Evolutionary conservation across 2,888 invertebrate genomes (phyloP).

Genomic region (Phlogophora meticulosa): DNA sequence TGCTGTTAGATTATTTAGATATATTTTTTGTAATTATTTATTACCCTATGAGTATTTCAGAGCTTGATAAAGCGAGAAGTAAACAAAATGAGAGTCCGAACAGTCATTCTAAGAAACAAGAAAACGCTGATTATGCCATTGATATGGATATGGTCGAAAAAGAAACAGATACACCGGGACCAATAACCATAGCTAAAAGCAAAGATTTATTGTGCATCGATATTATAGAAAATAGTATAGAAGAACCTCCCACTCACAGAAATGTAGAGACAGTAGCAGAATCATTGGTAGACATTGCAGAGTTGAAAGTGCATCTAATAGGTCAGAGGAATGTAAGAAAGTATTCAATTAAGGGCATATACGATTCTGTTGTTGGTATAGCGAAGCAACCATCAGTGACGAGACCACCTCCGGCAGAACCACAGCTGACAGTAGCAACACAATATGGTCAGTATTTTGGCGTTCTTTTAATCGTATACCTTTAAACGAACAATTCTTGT

Average conservation of each 20-base stretch:
- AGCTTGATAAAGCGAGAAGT: neutral
- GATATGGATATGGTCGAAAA: slow-evolving; percentile 36
- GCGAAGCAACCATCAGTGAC: neutral
- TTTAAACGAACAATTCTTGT: neutral
- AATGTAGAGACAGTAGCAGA: slow-evolving; percentile 12
- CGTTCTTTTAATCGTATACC: neutral
- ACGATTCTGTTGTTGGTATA: slow-evolving; percentile 26
- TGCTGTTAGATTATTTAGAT: slow-evolving; percentile 7
- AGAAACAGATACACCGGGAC: slow-evolving; percentile 27
- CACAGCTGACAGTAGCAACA: neutral
- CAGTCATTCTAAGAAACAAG: slow-evolving; percentile 15
- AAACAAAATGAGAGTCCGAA: slow-evolving; percentile 17
- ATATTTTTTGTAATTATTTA: slow-evolving; percentile 11
- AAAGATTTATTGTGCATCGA: slow-evolving; percentile 26
- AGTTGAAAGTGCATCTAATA: slow-evolving; percentile 11
- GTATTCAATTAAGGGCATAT: slow-evolving; percentile 17
- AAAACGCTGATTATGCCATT: slow-evolving; percentile 13
- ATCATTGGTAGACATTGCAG: slow-evolving; percentile 5
- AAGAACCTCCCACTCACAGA: neutral
- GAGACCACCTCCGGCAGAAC: neutral
- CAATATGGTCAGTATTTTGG: slow-evolving; percentile 26
- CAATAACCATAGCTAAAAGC: slow-evolving; percentile 3
- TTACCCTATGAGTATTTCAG: slow-evolving; percentile 41
- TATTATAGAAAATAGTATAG: slow-evolving; percentile 18
- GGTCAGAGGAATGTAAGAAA: neutral